phyloP scores from a whole-genome alignment of 2,888 invertebrate genomes.

The Ariolimax columbianus region DNA sequence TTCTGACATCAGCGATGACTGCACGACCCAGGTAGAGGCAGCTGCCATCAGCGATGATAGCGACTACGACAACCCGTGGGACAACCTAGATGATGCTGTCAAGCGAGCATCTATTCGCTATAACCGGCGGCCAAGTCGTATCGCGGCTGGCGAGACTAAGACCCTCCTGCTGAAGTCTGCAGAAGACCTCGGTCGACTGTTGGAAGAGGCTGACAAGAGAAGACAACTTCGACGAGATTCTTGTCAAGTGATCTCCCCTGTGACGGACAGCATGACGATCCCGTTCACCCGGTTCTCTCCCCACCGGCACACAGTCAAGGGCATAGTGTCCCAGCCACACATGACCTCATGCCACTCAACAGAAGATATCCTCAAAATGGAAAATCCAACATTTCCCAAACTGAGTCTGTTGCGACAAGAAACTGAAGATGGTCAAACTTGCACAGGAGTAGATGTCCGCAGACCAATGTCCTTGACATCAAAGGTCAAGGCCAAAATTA shows the following conservation, averaged over 20 bases:
- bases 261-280: not conserved
- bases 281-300: conserved; percentile 47
- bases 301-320: conserved; percentile 46
- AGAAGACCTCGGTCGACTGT: conserved; percentile 40
- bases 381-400: not conserved
- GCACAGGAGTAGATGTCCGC: not conserved
- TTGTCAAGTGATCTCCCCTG: conserved; percentile 25
- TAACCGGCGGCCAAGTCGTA: conserved; percentile 41
- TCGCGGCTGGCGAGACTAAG: conserved; percentile 36
- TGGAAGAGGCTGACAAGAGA: conserved; percentile 47
- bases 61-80: conserved; percentile 52
- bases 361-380: conserved; percentile 22
- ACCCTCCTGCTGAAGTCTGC: conserved; percentile 43
- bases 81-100: conserved; percentile 44
- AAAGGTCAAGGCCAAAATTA: conserved; percentile 16
- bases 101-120: conserved; percentile 47
- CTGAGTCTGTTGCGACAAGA: not conserved
- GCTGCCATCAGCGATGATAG: conserved; percentile 42
- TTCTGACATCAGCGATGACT: not conserved
- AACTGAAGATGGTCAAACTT: not conserved
- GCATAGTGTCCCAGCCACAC: conserved; percentile 25
- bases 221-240: conserved; percentile 29
- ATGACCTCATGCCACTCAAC: not conserved
- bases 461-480: conserved; percentile 39
- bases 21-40: not conserved